Conservation (phyloP, 1,140 invertebrate species). For the Doryteuthis pealeii region DNA sequence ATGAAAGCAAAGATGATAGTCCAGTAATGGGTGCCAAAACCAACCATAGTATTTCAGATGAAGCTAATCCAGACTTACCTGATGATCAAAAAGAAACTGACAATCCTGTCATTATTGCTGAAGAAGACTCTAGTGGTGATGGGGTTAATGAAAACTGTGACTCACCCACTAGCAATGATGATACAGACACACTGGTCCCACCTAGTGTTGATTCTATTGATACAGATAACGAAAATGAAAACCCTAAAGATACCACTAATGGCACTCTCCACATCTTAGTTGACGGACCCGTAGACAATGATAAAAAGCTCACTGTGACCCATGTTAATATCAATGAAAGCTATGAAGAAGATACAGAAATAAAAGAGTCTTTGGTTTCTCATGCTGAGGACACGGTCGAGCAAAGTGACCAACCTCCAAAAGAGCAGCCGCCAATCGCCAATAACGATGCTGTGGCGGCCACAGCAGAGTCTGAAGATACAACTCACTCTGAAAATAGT, state of each 20-base stretch:
- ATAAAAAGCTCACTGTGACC: not conserved
- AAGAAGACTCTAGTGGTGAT: not conserved
- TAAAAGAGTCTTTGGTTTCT: not conserved
- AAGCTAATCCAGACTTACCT: not conserved
- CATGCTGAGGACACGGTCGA: not conserved
- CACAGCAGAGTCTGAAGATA: not conserved
- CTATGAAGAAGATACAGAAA: conserved; percentile 12
- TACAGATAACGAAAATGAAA: not conserved
- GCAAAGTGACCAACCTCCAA: not conserved
- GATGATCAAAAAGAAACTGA: not conserved
- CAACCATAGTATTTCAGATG: not conserved
- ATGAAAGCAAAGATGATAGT: not conserved
- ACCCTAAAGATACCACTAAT: not conserved
- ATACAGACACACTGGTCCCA: not conserved
- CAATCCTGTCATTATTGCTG: not conserved
- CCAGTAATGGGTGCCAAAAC: not conserved
- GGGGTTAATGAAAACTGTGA: not conserved
- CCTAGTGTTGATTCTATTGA: not conserved
- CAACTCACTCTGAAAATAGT: conserved; percentile 6
- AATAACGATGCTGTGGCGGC: not conserved
- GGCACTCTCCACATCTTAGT: not conserved
- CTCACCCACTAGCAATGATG: not conserved
- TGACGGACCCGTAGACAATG: not conserved
- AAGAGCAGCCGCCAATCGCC: too few relatives aligned
- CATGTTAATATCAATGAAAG: not conserved